A percentile compares a stretch with the other conserved stretches of the same genome.
Conservation (phyloP, 2,888 invertebrate species). For the Parnassius orleans region DNA sequence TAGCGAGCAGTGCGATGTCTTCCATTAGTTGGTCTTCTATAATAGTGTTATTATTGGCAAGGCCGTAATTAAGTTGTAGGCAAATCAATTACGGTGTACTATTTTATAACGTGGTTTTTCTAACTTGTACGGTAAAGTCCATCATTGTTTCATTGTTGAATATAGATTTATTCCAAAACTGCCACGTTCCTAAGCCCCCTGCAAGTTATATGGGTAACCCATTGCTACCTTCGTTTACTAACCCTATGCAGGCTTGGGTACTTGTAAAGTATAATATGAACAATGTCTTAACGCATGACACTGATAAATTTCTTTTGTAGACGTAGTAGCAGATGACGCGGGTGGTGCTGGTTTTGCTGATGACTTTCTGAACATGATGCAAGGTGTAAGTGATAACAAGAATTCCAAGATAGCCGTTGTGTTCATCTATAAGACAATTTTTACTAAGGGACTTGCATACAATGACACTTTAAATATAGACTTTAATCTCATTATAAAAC, state of each 20-base stretch:
- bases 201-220: too few relatives aligned
- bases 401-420: conserved; percentile 5
- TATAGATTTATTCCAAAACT: too few relatives aligned
- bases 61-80: too few relatives aligned
- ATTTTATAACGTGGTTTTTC: too few relatives aligned
- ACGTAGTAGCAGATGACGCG: conserved; percentile 41
- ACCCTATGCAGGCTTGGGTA: background rate
- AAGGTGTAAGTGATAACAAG: conserved; percentile 46
- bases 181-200: too few relatives aligned
- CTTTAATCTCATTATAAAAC: background rate
- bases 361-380: conserved; percentile 66
- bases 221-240: too few relatives aligned
- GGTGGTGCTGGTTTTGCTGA: conserved; percentile 52
- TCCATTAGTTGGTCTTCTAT: too few relatives aligned
- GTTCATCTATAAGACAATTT: conserved; percentile 12
- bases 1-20: too few relatives aligned
- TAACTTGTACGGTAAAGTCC: too few relatives aligned
- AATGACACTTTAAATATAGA: background rate
- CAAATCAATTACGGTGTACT: too few relatives aligned
- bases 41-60: too few relatives aligned
- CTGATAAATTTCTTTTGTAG: conserved; percentile 34
- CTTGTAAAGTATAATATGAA: background rate
- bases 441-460: conserved; percentile 10
- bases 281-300: background rate
- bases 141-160: too few relatives aligned